Base-by-base conservation (phyloP, 2,113 vertebrate genomes). In the Boulengerochromis microlepis region DNA sequence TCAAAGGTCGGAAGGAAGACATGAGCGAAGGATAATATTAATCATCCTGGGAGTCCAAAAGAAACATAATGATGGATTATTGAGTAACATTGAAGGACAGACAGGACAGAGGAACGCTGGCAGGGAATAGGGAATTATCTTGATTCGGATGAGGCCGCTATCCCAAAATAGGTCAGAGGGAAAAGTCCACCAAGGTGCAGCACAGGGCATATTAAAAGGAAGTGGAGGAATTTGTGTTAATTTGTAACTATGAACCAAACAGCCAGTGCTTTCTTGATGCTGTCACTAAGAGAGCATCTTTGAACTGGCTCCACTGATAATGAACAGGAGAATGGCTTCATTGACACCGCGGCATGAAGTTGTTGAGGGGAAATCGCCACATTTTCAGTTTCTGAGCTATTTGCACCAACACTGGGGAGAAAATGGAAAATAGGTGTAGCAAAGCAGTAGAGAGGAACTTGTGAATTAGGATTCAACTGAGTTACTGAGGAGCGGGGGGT, bases 401-500 rank as follows among this genome's bases (percentile, higher is more conserved):
- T 91, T 83, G 38, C 81, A 83, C 18, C 24, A 42, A 56, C 81
- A 81, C 52, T 31, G n/a, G 19, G 45, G 33, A 81, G 54, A 87
- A 84, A 91, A 89, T 80, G 64, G 80, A 29, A 74, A 83, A 84
- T 10, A 83, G 83, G 86, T 35, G 74, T 59, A 38, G 56, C 89
- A 87, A 82, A 66, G 33, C 78, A 84, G 33, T 35, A 81, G 52
- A 83, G 56, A 87, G 57, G 80, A 92, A 86, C 53, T 80, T 82
- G 74, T 29, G 29, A 93, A 92, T 92, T 92, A 66, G 91, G 71
- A 92, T 91, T 82, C 86, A 15, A 80, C 52, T 61, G 86, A 90
- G 86, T 88, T 86, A 64, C 76, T 85, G 42, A 76, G 42, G 53
- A 84, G 84, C 33, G 33, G 31, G 89, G 9, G 74, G 74, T 50